phyloP scores from a whole-genome alignment of 2,113 vertebrate genomes.

The Megaleporinus macrocephalus region DNA sequence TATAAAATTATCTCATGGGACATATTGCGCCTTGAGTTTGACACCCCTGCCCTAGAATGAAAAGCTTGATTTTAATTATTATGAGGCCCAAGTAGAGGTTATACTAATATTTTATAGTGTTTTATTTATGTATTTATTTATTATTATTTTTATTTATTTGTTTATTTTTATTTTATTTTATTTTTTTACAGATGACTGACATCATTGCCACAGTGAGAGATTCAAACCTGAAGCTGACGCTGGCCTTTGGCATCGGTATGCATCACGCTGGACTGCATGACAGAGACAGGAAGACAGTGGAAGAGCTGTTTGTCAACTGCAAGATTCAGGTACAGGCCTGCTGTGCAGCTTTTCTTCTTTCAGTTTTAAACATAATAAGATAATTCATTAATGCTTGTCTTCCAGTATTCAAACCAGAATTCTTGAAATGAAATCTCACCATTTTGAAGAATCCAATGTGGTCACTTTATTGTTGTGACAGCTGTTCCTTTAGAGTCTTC shows the following conservation, averaged over 20 bases:
- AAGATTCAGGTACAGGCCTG: conserved; percentile 89
- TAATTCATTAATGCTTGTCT: background rate
- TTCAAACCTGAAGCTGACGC: conserved; percentile 94
- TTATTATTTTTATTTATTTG: background rate
- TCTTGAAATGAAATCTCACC: background rate
- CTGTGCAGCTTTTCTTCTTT: background rate
- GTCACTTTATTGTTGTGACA: background rate
- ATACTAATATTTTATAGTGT: too few relatives aligned
- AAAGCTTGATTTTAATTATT: background rate
- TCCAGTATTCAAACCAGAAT: background rate
- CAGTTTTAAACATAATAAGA: too few relatives aligned
- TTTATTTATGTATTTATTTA: too few relatives aligned
- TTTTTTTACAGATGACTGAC: conserved; percentile 84
- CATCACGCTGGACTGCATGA: conserved; percentile 96
- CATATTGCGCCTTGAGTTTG: too few relatives aligned
- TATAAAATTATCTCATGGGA: too few relatives aligned
- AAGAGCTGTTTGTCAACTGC: conserved; percentile 97
- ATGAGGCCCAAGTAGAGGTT: background rate
- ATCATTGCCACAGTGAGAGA: conserved; percentile 91
- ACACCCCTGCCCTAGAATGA: too few relatives aligned
- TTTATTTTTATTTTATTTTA: background rate
- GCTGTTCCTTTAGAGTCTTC: background rate
- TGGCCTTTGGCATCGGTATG: conserved; percentile 97
- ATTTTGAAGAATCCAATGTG: conserved; percentile 7
- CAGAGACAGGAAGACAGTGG: conserved; percentile 93